Percentiles rank a stretch among this genome's conserved stretches.
phyloP scores from a whole-genome alignment of 2,113 vertebrate species.

The Paramisgurnus dabryanus region DNA sequence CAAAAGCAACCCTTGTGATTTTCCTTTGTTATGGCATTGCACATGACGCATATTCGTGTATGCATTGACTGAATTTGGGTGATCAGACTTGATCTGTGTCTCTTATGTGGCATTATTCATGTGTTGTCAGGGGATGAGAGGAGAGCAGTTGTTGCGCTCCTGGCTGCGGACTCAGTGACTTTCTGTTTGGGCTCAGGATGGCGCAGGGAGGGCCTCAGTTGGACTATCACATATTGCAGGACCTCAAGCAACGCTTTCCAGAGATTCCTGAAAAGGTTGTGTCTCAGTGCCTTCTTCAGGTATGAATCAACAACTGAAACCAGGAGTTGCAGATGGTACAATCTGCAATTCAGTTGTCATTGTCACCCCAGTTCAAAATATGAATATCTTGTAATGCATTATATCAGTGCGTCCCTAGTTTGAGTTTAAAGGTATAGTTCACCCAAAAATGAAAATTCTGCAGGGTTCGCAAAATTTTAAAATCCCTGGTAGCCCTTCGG shows the following conservation, averaged over 20 bases:
- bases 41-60: background rate
- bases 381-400: no score
- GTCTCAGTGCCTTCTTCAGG: conserved; percentile 97
- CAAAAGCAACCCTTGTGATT: background rate
- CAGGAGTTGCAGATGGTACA: no score
- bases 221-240: conserved; percentile 93
- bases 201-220: conserved; percentile 91
- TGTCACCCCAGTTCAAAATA: no score
- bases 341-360: no score
- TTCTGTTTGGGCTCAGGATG: conserved; percentile 84
- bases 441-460: no score
- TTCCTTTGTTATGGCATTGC: conserved; percentile 9
- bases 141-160: conserved; percentile 78
- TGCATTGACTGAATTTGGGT: background rate
- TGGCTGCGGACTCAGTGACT: conserved; percentile 85
- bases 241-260: conserved; percentile 96
- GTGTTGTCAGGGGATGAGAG: conserved; percentile 80
- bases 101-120: conserved; percentile 16
- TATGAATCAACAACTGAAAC: conserved; percentile 51
- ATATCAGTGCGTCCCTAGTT: no score
- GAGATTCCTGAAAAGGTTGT: conserved; percentile 97
- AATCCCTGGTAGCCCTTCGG: no score
- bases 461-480: no score
- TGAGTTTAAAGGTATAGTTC: no score
- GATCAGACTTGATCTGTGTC: background rate